Evolutionary conservation across 2,888 invertebrate species (phyloP), one percentile per base, ranked within the genome.

Genomic region (Galeopsomyia nigrocyanea): DNA sequence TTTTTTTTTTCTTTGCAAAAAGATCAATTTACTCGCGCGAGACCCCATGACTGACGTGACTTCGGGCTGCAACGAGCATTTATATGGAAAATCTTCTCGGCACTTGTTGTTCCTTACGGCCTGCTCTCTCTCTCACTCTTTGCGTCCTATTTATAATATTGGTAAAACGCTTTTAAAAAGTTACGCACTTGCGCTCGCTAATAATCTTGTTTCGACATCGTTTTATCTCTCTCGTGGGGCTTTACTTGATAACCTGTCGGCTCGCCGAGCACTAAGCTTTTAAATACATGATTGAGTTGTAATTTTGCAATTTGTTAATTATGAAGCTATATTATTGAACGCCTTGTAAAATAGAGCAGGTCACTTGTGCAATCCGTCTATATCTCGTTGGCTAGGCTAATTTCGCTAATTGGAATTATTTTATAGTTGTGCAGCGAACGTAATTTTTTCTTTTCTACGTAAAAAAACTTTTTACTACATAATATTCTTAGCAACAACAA

Each of bases 1-100:
- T 21, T 64, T 64, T 55, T 68, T 63, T 57, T 64, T 55, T 68
- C 57, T 57, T 66, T 50, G 63, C 58, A 46, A 50, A 56, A 46
- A 66, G 73, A 74, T 74, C 67, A 67, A 74, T 74, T 74, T 70
- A 66, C 73, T 53, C 53, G 53, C 53, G 19, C 53, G 53, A 53
- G 53, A n/a, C 53, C 17, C 19, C 53, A 49, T 50, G 68, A 22
- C 51, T 51, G 57, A 60, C 49, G 65, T 39, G 39, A 39, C 60
- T 47, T 46, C 39, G 39, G 39, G 39, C 39, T 50, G 55, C 46
- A 58, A 62, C 16, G 46, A 49, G 9, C 39, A 53, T 50, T 57
- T 26, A 26, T 26, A 26, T 26, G 65, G 50, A 69, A 68, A 68
- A 68, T 56, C 62, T 13, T 47, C 16, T 17, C n/a, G 14, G 53